These are phyloP conservation scores for Ceratotherium simum DNA, from an alignment of 2,113 vertebrate species.

Conservation along the genomic window DNA sequence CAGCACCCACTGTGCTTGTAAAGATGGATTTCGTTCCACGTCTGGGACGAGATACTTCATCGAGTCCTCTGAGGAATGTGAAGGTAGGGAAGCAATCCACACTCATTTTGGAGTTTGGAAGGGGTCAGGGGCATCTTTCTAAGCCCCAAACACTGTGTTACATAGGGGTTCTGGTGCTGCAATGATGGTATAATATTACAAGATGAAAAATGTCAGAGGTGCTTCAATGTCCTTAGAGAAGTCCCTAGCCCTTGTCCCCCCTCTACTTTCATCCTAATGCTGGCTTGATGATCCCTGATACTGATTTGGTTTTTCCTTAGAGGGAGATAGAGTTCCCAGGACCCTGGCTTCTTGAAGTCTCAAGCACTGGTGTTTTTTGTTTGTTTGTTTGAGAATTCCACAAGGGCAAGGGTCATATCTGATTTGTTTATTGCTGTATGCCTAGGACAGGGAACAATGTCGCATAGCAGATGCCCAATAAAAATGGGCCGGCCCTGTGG, in stretches of 20 bases:
- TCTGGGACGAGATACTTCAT: neutral
- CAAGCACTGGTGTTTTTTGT: neutral
- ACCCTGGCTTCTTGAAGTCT: neutral
- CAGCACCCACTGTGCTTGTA: conserved; percentile 53
- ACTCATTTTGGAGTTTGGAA: neutral
- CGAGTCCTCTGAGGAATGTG: neutral
- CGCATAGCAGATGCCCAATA: neutral
- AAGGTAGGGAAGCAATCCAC: conserved; percentile 53
- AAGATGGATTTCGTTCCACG: neutral
- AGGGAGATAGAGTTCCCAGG: neutral
- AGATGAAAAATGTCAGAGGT: neutral
- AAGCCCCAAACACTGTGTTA: neutral
- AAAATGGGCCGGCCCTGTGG: neutral
- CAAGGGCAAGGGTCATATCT: neutral
- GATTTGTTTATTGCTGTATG: neutral
- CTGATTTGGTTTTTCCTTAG: neutral
- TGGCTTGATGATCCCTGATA: neutral
- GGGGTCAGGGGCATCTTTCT: neutral
- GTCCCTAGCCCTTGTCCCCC: neutral
- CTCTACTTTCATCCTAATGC: neutral
- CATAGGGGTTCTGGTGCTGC: neutral
- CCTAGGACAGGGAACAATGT: neutral
- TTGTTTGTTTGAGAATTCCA: neutral
- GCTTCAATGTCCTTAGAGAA: neutral
- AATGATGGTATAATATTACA: neutral